A percentile compares a stretch with the other conserved stretches of the same genome.
Evolutionary conservation across 1,140 invertebrate species (phyloP).

Genomic region (Sitobion miscanthi): DNA sequence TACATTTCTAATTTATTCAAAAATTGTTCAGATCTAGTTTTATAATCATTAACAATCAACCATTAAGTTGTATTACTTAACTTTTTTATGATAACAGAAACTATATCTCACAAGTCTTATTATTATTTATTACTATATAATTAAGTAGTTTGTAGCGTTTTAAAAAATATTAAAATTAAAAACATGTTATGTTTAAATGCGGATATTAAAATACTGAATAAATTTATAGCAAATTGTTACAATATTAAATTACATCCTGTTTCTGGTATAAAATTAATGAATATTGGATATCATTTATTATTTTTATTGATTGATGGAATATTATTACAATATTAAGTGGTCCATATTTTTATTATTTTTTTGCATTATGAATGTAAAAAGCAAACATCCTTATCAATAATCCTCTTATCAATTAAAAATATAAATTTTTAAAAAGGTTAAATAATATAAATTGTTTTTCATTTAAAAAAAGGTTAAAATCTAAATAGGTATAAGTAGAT

Average conservation of each 20-base stretch:
- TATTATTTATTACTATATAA: neutral
- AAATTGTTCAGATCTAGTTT: neutral
- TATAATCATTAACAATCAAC: too few species aligned
- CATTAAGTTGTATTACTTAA: neutral
- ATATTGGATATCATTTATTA: neutral
- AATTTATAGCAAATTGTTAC: neutral
- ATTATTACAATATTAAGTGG: neutral
- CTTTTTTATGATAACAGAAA: neutral
- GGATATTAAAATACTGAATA: neutral
- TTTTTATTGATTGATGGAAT: neutral
- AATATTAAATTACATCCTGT: neutral
- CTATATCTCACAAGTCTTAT: neutral
- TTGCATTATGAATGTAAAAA: neutral
- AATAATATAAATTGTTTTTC: neutral
- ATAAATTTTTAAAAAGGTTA: too few species aligned
- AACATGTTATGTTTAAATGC: neutral
- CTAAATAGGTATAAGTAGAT: neutral
- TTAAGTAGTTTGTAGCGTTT: neutral
- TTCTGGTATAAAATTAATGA: neutral
- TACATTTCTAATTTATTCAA: conserved; percentile 1
- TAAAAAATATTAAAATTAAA: neutral
- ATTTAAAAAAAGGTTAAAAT: neutral
- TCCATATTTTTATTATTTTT: neutral
- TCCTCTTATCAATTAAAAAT: too few species aligned
- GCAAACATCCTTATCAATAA: neutral